phyloP scores from a whole-genome alignment of 2,797 vertebrate genomes.

The Emydoidea blandingii region DNA sequence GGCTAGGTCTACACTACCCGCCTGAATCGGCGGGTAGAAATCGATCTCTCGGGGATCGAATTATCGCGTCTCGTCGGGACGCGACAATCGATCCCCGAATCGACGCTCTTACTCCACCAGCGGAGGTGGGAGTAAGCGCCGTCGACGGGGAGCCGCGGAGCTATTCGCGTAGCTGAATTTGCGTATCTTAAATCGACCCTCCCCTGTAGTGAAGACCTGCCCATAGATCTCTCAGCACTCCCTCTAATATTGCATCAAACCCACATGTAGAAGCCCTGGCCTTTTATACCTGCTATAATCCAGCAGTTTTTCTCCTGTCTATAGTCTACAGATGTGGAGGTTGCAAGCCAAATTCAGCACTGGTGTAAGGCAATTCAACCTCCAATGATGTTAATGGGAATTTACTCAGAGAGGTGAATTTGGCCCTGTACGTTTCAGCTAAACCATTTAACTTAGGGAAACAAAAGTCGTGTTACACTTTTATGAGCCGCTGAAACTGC shows the following conservation, averaged over 20 bases:
- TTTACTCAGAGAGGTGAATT: not conserved
- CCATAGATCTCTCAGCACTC: not conserved
- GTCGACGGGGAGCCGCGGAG: no score
- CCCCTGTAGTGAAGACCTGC: no score
- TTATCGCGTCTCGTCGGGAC: no score
- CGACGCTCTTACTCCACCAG: no score
- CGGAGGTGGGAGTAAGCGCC: no score
- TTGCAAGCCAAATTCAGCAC: not conserved
- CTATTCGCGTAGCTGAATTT: no score
- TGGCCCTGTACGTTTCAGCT: not conserved
- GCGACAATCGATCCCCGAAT: no score
- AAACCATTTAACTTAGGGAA: not conserved
- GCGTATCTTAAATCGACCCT: no score
- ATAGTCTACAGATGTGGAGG: not conserved
- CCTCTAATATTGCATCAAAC: not conserved
- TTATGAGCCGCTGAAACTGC: not conserved
- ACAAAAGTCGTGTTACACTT: not conserved
- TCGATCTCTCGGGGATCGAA: no score
- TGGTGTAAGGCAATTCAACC: not conserved
- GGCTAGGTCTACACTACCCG: no score
- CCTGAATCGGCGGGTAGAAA: no score
- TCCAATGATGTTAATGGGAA: not conserved
- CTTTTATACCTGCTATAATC: not conserved
- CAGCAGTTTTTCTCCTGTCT: not conserved
- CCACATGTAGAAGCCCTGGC: not conserved